These are phyloP conservation scores for Corydoras maculifer DNA, from an alignment of 2,113 vertebrate species.

Conservation along the genomic window DNA sequence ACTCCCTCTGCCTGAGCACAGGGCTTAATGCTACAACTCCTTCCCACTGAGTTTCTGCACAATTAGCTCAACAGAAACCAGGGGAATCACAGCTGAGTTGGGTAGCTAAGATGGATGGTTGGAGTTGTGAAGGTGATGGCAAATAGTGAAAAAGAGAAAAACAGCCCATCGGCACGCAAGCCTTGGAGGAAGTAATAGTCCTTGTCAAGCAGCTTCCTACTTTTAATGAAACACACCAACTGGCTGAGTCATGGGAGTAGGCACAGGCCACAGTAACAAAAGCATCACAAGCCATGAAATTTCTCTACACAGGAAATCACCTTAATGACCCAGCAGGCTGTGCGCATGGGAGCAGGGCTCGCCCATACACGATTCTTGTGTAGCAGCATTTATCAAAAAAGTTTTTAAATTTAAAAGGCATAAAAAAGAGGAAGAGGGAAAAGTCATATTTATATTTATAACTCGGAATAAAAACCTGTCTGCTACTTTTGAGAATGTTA, in stretches of 20 bases:
- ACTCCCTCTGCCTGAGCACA: slow-evolving; percentile 35
- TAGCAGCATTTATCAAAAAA: slow-evolving; percentile 17
- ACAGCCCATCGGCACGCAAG: slow-evolving; percentile 41
- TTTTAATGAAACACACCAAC: slow-evolving; percentile 52
- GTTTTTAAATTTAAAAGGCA: slow-evolving; percentile 6
- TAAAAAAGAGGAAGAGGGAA: too few species aligned
- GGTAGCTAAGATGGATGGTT: slow-evolving; percentile 57
- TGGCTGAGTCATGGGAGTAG: slow-evolving; percentile 31
- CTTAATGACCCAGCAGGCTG: slow-evolving; percentile 50
- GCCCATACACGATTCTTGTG: slow-evolving; percentile 9
- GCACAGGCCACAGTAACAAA: slow-evolving; percentile 28
- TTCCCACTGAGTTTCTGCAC: slow-evolving; percentile 51
- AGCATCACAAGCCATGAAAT: slow-evolving; percentile 39
- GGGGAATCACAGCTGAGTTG: slow-evolving; percentile 46
- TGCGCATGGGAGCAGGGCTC: slow-evolving; percentile 15
- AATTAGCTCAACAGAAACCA: slow-evolving; percentile 56
- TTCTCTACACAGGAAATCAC: slow-evolving; percentile 41
- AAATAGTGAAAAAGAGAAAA: slow-evolving; percentile 41
- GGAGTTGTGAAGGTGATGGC: slow-evolving; percentile 52
- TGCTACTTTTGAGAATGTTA: too few species aligned
- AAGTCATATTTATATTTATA: too few species aligned
- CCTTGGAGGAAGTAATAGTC: slow-evolving; percentile 50
- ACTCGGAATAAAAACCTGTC: too few species aligned
- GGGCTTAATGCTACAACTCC: slow-evolving; percentile 46
- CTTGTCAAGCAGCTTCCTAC: slow-evolving; percentile 51